Conservation (phyloP, 2,797 vertebrate genomes). For the Mormyrus hasselquistii region DNA sequence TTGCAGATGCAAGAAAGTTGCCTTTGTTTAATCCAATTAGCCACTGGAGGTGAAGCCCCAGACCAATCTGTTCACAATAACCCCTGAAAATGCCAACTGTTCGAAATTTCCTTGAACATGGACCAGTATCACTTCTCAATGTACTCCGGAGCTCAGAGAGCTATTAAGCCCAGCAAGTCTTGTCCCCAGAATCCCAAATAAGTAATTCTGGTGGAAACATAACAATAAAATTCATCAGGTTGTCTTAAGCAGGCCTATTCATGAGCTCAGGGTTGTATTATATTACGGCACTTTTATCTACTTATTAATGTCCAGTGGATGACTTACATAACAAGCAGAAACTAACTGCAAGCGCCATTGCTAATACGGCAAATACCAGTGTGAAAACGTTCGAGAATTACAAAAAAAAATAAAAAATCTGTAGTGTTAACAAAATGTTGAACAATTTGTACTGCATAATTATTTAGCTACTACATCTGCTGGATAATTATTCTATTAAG, state of each 20-base stretch:
- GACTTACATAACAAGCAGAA: neutral
- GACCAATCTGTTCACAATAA: neutral
- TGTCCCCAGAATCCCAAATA: neutral
- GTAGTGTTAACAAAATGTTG: neutral
- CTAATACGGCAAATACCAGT: neutral
- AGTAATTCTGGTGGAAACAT: neutral
- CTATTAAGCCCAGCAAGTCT: neutral
- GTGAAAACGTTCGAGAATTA: neutral
- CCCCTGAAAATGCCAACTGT: neutral
- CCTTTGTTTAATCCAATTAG: slow-evolving; percentile 7
- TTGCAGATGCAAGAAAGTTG: neutral
- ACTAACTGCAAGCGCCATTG: neutral
- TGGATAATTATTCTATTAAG: slow-evolving; percentile 11
- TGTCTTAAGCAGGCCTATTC: neutral
- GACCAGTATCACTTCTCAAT: neutral
- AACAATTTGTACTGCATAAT: neutral
- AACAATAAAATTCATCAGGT: neutral
- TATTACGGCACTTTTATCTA: neutral
- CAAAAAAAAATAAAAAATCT: neutral
- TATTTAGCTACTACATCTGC: slow-evolving; percentile 8
- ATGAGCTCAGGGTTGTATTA: neutral
- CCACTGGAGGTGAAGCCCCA: neutral
- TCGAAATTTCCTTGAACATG: neutral
- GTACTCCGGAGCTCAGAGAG: neutral
- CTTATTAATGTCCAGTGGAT: neutral